Evolutionary conservation across 2,113 vertebrate genomes (phyloP).

Genomic region (Platanista minor): DNA sequence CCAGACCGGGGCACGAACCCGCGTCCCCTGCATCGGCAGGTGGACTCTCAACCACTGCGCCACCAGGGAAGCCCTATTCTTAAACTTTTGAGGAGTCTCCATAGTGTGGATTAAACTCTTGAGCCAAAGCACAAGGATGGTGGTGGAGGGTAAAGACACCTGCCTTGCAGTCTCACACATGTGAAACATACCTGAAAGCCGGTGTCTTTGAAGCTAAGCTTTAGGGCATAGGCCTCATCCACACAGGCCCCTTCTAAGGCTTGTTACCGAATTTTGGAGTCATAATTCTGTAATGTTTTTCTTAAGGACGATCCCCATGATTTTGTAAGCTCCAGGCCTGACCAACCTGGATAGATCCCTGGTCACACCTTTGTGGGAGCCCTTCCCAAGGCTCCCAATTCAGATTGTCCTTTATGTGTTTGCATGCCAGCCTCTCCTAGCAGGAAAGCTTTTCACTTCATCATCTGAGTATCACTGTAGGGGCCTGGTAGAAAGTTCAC

Average conservation of each 20-base stretch:
- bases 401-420: too few relatives aligned
- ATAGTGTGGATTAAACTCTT: neutral
- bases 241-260: neutral
- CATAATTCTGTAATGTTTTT: neutral
- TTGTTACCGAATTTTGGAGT: neutral
- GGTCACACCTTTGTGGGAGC: fast-evolving
- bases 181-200: fast-evolving
- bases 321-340: neutral
- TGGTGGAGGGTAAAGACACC: too few relatives aligned
- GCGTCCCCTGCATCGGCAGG: too few relatives aligned
- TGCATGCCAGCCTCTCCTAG: fast-evolving
- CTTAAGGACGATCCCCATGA: neutral
- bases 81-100: neutral
- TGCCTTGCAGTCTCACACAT: fast-evolving
- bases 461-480: neutral
- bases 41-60: too few relatives aligned
- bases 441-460: neutral
- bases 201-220: fast-evolving
- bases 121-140: neutral
- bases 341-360: too few relatives aligned
- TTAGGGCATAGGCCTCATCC: neutral
- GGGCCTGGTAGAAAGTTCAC: fast-evolving
- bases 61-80: too few relatives aligned
- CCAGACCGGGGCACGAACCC: too few relatives aligned
- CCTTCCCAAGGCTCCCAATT: too few relatives aligned